A percentile compares a stretch with the other conserved stretches of the same genome.
These are phyloP conservation scores for Volucella inflata DNA, from an alignment of 2,888 invertebrate species.

Conservation along the genomic window DNA sequence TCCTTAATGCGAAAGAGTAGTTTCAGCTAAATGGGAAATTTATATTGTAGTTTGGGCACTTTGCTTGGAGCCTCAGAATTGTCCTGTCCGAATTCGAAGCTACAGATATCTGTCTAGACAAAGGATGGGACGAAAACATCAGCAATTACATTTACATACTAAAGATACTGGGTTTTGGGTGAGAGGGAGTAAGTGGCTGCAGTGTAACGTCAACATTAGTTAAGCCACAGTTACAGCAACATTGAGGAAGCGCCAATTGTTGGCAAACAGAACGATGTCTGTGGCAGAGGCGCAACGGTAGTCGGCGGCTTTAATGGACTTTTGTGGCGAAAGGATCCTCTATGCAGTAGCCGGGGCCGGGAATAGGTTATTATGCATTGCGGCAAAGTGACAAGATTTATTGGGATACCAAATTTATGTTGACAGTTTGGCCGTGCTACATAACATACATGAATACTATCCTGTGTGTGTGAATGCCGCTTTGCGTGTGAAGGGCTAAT, in stretches of 20 bases:
- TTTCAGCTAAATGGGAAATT: slow-evolving; percentile 30
- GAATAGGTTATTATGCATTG: slow-evolving; percentile 57
- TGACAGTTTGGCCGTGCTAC: slow-evolving; percentile 55
- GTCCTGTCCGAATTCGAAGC: neutral
- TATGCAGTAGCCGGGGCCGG: slow-evolving; percentile 21
- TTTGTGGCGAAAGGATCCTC: slow-evolving; percentile 19
- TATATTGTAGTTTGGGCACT: slow-evolving; percentile 20
- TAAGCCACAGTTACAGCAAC: neutral
- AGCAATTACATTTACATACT: slow-evolving; percentile 1
- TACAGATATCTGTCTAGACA: slow-evolving; percentile 39
- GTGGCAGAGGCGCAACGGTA: neutral
- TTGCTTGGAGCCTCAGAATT: slow-evolving; percentile 10
- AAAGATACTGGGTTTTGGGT: neutral
- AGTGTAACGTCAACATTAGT: slow-evolving; percentile 6
- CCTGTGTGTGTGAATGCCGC: neutral
- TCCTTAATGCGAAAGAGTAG: slow-evolving; percentile 59
- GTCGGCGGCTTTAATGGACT: slow-evolving; percentile 32
- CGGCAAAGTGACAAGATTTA: slow-evolving; percentile 64
- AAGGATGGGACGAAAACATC: slow-evolving; percentile 28
- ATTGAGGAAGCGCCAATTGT: slow-evolving; percentile 26
- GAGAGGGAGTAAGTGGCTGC: neutral
- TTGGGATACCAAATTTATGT: slow-evolving; percentile 57
- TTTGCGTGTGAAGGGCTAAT: slow-evolving; percentile 43
- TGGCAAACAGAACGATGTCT: slow-evolving; percentile 7
- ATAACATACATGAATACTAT: neutral